Percentiles rank a stretch among this genome's conserved stretches.
phyloP scores from a whole-genome alignment of 2,888 invertebrate genomes.

The Coremacera marginata region DNA sequence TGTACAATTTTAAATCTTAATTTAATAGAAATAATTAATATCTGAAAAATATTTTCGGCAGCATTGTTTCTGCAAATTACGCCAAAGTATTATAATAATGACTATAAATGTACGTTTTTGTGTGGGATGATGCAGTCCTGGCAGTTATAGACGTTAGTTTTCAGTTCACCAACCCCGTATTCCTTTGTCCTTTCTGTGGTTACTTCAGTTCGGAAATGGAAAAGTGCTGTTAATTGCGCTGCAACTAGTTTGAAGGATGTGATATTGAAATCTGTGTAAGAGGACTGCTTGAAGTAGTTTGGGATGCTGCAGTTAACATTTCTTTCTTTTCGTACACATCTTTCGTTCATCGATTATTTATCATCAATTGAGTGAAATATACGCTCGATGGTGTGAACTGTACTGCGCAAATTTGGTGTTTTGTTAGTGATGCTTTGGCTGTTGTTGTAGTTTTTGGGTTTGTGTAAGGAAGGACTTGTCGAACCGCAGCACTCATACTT shows the following conservation, averaged over 20 bases:
- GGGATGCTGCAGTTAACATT: not conserved
- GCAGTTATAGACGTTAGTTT: not conserved
- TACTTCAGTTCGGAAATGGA: not conserved
- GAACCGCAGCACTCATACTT: constrained; percentile 4
- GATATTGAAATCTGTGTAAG: too few species aligned
- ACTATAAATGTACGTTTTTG: constrained; percentile 2
- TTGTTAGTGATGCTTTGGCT: constrained; percentile 9
- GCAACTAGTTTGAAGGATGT: too few species aligned
- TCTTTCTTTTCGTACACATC: not conserved
- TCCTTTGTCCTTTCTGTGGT: not conserved
- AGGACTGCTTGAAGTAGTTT: too few species aligned
- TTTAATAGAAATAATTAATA: too few species aligned
- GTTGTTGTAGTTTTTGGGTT: not conserved
- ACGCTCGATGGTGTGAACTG: constrained; percentile 8
- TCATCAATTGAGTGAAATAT: constrained; percentile 20
- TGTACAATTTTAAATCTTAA: too few species aligned
- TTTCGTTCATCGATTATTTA: not conserved
- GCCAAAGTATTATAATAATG: too few species aligned
- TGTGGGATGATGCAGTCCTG: not conserved
- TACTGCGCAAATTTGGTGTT: constrained; percentile 3
- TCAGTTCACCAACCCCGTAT: not conserved
- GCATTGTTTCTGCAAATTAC: too few species aligned
- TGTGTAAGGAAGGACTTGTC: not conserved
- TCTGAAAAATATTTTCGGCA: too few species aligned
- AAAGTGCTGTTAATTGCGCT: not conserved